These are phyloP conservation scores for Limnephilus lunatus DNA, from an alignment of 2,888 invertebrate species.

Conservation along the genomic window DNA sequence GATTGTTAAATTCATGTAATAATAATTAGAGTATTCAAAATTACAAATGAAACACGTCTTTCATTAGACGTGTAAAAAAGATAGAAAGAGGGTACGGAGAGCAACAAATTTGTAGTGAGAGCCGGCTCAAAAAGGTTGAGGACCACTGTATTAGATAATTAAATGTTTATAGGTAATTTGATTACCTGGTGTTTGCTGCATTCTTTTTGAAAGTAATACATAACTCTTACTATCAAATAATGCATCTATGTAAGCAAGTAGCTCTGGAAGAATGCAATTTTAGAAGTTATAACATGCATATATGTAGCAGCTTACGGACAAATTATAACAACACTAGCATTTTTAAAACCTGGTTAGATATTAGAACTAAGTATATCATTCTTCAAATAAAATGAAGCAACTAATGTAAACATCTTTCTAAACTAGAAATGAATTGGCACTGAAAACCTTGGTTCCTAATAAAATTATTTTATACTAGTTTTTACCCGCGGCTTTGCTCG, in stretches of 20 bases:
- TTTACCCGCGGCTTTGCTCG: too few relatives aligned
- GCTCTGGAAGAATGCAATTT: not conserved
- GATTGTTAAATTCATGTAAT: too few relatives aligned
- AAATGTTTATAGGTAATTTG: not conserved
- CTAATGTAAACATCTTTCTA: not conserved
- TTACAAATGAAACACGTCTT: too few relatives aligned
- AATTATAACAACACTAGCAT: too few relatives aligned
- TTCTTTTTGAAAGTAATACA: not conserved
- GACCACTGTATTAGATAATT: too few relatives aligned
- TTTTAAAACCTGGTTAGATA: too few relatives aligned
- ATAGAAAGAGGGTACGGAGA: too few relatives aligned
- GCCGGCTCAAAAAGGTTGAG: too few relatives aligned
- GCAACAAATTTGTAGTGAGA: too few relatives aligned
- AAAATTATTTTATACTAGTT: not conserved
- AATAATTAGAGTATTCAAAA: too few relatives aligned
- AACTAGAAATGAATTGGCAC: not conserved
- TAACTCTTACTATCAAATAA: not conserved
- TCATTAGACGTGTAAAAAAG: too few relatives aligned
- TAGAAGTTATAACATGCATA: not conserved
- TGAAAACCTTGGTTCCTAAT: not conserved
- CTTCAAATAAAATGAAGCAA: not conserved
- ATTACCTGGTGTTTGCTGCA: not conserved
- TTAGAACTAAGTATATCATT: not conserved
- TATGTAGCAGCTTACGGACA: not conserved
- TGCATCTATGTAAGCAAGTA: not conserved